A percentile compares a stretch with the other conserved stretches of the same genome.
Conservation (phyloP, 2,113 vertebrate species). For the Dunckerocampus dactyliophorus region DNA sequence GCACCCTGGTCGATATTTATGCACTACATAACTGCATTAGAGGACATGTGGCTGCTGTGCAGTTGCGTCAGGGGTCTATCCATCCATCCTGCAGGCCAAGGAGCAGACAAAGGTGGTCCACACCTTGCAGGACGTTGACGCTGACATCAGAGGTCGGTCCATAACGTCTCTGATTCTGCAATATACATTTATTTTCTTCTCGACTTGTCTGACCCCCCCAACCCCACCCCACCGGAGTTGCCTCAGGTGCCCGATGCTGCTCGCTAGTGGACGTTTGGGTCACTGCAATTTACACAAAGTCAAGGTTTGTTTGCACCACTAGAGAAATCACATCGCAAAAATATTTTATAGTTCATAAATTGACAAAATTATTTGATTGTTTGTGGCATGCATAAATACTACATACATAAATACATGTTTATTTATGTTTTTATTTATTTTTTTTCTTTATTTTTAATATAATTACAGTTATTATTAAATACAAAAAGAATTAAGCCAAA, state of each 20-base stretch:
- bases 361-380: too few species aligned
- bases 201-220: too few species aligned
- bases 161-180: slow-evolving; percentile 10
- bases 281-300: slow-evolving; percentile 25
- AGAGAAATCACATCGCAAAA: too few species aligned
- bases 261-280: slow-evolving; percentile 46
- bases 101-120: slow-evolving; percentile 24
- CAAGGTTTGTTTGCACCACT: too few species aligned
- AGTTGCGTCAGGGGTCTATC: slow-evolving; percentile 38
- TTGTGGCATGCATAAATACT: too few species aligned
- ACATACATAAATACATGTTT: too few species aligned
- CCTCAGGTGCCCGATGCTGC: slow-evolving; percentile 33
- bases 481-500: too few species aligned
- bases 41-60: slow-evolving; percentile 47
- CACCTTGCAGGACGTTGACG: slow-evolving; percentile 1
- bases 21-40: slow-evolving; percentile 57
- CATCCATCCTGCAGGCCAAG: slow-evolving; percentile 35
- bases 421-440: too few species aligned
- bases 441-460: too few species aligned
- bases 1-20: slow-evolving; percentile 65
- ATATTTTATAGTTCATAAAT: too few species aligned
- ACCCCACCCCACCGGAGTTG: too few species aligned
- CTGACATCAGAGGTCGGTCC: not conserved
- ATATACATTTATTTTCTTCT: slow-evolving; percentile 32
- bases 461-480: too few species aligned